Evolutionary conservation across 2,797 vertebrate species (phyloP).

Genomic region (Channa striata): DNA sequence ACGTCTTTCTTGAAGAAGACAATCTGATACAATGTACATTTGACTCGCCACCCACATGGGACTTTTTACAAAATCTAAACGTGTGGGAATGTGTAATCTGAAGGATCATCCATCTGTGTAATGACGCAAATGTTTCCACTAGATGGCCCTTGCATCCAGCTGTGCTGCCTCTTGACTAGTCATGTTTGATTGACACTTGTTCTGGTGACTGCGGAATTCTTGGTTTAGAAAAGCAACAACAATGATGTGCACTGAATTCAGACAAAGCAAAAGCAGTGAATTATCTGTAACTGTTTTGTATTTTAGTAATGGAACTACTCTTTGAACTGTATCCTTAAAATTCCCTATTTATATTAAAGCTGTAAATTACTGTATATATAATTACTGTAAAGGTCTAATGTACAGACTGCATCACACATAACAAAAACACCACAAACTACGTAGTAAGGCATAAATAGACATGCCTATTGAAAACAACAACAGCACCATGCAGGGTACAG

Average conservation of each 20-base stretch:
- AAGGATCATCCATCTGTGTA: constrained; percentile 61
- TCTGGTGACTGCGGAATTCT: constrained; percentile 38
- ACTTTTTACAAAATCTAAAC: constrained; percentile 26
- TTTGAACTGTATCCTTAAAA: not conserved
- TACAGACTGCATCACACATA: not conserved
- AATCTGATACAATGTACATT: constrained; percentile 25
- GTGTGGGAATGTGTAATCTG: constrained; percentile 36
- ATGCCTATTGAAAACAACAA: constrained; percentile 53
- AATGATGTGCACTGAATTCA: too few species aligned
- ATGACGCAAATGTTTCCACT: constrained; percentile 74
- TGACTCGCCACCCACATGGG: constrained; percentile 9
- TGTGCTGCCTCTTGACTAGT: constrained; percentile 50
- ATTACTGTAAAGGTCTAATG: not conserved
- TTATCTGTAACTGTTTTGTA: not conserved
- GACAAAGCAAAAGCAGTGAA: not conserved
- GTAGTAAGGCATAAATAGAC: constrained; percentile 46
- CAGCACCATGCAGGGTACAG: constrained; percentile 58
- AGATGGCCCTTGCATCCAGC: constrained; percentile 82
- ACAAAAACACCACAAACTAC: constrained; percentile 19
- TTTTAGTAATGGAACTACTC: not conserved
- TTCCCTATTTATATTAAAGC: not conserved
- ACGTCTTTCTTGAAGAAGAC: constrained; percentile 12
- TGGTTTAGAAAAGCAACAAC: constrained; percentile 5
- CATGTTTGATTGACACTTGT: constrained; percentile 51
- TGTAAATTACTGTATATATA: not conserved